These are phyloP conservation scores for Galeopterus variegatus DNA, from an alignment of 2,113 vertebrate species.

Conservation along the genomic window DNA sequence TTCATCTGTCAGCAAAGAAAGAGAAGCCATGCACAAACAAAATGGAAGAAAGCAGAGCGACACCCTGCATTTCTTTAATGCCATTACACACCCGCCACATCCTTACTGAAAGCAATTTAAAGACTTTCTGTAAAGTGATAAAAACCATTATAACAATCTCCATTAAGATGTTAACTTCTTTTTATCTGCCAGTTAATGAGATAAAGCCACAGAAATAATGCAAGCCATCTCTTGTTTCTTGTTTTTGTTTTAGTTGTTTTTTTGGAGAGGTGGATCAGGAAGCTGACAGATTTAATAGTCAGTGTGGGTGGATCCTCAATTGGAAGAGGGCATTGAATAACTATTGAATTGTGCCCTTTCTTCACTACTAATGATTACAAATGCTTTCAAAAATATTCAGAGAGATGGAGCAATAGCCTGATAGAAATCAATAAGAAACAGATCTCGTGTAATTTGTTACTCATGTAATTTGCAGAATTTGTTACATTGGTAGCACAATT, in stretches of 20 bases:
- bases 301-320: neutral
- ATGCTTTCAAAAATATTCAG: neutral
- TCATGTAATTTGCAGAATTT: neutral
- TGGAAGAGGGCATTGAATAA: neutral
- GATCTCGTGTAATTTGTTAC: neutral
- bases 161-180: neutral
- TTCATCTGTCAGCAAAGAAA: constrained; percentile 5
- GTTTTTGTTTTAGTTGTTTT: neutral
- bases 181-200: constrained; percentile 20
- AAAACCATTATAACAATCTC: neutral
- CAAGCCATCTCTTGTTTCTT: neutral
- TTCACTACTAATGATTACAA: neutral
- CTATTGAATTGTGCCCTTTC: neutral
- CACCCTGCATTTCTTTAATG: neutral
- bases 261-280: neutral
- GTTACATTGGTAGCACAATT: neutral
- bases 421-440: constrained; percentile 32
- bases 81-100: neutral
- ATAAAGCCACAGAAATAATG: neutral
- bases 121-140: neutral
- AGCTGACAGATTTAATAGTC: neutral
- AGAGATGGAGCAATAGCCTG: neutral
- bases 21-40: neutral
- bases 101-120: neutral
- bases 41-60: neutral